These are phyloP conservation scores for Mormyrus lacerda DNA, from an alignment of 2,113 vertebrate species.

Conservation along the genomic window DNA sequence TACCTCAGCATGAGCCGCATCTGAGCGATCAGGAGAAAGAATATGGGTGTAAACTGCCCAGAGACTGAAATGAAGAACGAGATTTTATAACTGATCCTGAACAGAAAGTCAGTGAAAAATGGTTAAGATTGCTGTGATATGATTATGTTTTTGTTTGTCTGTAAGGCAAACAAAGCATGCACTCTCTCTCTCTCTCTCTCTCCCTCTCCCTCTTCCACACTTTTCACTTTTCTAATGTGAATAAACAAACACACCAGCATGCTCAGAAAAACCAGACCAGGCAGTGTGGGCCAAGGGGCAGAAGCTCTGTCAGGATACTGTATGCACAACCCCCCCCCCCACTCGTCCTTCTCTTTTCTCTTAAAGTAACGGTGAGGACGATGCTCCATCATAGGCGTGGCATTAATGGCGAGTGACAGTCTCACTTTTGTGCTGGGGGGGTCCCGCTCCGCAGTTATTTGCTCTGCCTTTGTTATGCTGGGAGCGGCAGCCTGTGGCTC, in stretches of 20 bases:
- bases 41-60: background rate
- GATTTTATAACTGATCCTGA: background rate
- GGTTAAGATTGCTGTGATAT: background rate
- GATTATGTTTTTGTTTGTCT: background rate
- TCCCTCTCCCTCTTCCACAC: background rate
- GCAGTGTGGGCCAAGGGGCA: constrained; percentile 23
- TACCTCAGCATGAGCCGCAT: background rate
- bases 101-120: background rate
- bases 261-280: background rate
- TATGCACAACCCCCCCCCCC: constrained; percentile 61
- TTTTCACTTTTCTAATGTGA: background rate
- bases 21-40: background rate
- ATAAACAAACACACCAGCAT: background rate
- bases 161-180: background rate
- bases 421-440: constrained; percentile 81
- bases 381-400: constrained; percentile 71
- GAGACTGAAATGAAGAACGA: background rate
- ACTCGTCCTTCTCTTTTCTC: constrained; percentile 49
- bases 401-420: constrained; percentile 92
- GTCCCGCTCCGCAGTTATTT: constrained; percentile 81
- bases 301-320: constrained; percentile 56
- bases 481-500: constrained; percentile 82
- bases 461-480: constrained; percentile 85
- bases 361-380: constrained; percentile 41
- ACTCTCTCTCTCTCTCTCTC: background rate